Conservation (phyloP, 2,888 invertebrate species). For the Conistra vaccinii region DNA sequence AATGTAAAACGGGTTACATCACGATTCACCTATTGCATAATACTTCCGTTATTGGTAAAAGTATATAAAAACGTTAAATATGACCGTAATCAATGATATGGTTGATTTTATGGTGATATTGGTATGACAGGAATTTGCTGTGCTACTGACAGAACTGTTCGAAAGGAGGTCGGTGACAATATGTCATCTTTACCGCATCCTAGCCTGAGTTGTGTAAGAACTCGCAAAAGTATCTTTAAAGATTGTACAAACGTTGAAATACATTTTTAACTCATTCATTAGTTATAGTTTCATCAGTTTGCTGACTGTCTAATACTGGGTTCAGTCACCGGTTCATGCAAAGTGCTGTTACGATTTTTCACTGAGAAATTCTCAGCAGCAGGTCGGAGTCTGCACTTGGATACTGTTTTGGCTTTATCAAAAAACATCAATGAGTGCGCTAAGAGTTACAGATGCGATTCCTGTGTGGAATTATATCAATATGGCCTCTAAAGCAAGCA, state of each 20-base stretch:
- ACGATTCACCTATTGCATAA: constrained; percentile 57
- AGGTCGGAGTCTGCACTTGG: no score
- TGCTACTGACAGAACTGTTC: not conserved
- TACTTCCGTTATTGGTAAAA: constrained; percentile 54
- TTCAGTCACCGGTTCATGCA: not conserved
- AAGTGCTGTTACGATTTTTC: no score
- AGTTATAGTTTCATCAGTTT: not conserved
- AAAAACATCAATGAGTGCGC: not conserved
- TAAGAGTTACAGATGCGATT: not conserved
- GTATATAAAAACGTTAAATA: constrained; percentile 31
- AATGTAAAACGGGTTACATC: constrained; percentile 50
- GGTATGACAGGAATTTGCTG: constrained; percentile 18
- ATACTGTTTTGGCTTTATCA: not conserved
- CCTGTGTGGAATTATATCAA: not conserved
- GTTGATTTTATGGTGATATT: constrained; percentile 30
- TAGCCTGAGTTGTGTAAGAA: constrained; percentile 7
- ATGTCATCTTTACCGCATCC: constrained; percentile 14
- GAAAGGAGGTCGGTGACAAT: constrained; percentile 21
- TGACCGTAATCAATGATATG: constrained; percentile 42
- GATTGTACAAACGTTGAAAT: not conserved
- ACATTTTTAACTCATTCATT: not conserved
- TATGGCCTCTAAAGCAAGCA: not conserved
- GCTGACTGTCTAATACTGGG: not conserved
- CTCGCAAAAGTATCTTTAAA: not conserved
- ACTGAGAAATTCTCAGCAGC: not conserved